Percentiles rank a stretch among this genome's conserved stretches.
Evolutionary conservation across 2,888 invertebrate genomes (phyloP).

Genomic region (Hydropsyche betteni): DNA sequence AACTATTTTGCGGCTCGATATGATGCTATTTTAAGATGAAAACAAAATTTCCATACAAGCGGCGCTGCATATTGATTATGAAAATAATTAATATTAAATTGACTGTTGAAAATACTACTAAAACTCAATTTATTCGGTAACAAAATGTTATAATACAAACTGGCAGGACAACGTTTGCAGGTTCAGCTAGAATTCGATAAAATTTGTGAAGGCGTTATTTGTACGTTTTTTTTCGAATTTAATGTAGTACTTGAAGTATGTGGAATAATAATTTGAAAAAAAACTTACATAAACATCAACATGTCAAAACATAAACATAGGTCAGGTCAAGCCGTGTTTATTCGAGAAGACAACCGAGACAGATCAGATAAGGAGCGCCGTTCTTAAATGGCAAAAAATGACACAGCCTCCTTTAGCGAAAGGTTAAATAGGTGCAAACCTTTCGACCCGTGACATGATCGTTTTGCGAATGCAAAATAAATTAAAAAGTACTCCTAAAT

Average conservation of each 20-base stretch:
- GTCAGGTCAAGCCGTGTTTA: conserved; percentile 25
- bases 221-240: not conserved
- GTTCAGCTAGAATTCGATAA: no score
- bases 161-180: no score
- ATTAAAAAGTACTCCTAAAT: not conserved
- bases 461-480: not conserved
- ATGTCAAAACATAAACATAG: conserved; percentile 21
- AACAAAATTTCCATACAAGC: no score
- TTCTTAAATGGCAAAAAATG: no score
- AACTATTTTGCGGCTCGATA: no score
- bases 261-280: not conserved
- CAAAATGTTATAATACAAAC: no score
- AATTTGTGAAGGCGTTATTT: not conserved
- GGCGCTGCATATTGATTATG: no score
- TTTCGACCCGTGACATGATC: not conserved
- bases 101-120: no score
- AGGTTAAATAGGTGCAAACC: conserved; percentile 4
- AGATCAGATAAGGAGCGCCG: conserved; percentile 1
- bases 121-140: no score
- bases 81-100: no score
- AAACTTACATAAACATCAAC: not conserved
- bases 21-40: no score
- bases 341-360: conserved; percentile 24
- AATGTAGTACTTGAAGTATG: not conserved
- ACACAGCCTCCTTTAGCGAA: conserved; percentile 1